Evolutionary conservation across 2,888 invertebrate genomes (phyloP).

Genomic region (Unio pictorum): DNA sequence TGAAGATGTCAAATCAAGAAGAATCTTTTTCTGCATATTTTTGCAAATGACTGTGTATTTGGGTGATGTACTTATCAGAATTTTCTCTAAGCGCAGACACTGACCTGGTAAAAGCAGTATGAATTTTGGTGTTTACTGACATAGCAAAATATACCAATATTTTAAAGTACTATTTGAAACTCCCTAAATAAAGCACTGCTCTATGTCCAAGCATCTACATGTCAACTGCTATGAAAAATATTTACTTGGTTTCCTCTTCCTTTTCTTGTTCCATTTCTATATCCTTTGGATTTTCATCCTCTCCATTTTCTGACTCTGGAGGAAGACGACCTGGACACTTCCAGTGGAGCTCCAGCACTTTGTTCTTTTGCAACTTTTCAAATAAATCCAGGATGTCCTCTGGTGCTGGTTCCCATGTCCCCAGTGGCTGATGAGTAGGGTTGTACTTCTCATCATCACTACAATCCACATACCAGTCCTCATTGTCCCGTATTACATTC

Average conservation of each 20-base stretch:
- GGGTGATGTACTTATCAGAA: too few species aligned
- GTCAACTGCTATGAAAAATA: neutral
- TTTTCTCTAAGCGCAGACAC: too few species aligned
- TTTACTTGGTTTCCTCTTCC: slow-evolving; percentile 54
- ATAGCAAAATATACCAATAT: too few species aligned
- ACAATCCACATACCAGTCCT: slow-evolving; percentile 48
- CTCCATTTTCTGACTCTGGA: slow-evolving; percentile 79
- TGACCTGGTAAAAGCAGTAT: too few species aligned
- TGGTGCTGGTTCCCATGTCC: slow-evolving; percentile 54
- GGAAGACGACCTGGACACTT: slow-evolving; percentile 85
- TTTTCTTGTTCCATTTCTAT: slow-evolving; percentile 54
- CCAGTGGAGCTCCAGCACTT: slow-evolving; percentile 82
- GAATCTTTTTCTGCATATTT: too few species aligned
- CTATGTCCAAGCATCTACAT: too few species aligned
- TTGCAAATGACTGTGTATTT: too few species aligned
- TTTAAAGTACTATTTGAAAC: too few species aligned
- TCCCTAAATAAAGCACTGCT: too few species aligned
- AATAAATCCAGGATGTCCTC: slow-evolving; percentile 75
- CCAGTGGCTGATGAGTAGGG: slow-evolving; percentile 34
- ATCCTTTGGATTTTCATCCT: slow-evolving; percentile 52
- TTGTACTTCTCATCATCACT: slow-evolving; percentile 57
- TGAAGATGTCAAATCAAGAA: too few species aligned
- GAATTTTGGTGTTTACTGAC: too few species aligned
- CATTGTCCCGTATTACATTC: slow-evolving; percentile 21
- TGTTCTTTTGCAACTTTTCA: slow-evolving; percentile 77